phyloP scores from a whole-genome alignment of 1,140 invertebrate genomes.

The Papilio polyxenes region DNA sequence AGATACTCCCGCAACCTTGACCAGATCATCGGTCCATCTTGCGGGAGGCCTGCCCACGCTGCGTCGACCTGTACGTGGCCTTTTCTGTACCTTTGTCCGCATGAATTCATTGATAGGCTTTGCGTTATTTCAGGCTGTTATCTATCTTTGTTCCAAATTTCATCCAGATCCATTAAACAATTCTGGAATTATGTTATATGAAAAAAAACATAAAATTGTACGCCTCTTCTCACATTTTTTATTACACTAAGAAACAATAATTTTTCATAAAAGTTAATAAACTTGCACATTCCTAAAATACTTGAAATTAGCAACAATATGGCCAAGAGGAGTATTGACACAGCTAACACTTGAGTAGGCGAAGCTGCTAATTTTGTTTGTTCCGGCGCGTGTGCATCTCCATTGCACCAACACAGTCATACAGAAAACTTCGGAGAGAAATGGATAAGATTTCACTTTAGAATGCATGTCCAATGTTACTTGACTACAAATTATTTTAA shows the following conservation, averaged over 20 bases:
- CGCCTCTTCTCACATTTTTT: no score
- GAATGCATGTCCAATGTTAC: slow-evolving; percentile 1
- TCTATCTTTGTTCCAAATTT: no score
- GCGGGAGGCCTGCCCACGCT: no score
- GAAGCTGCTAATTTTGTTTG: slow-evolving; percentile 31
- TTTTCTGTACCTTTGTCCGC: no score
- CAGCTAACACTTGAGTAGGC: background rate
- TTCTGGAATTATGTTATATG: no score
- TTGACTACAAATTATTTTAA: background rate
- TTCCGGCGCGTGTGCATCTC: slow-evolving; percentile 10
- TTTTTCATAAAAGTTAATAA: background rate
- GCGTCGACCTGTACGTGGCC: no score
- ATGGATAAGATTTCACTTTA: slow-evolving; percentile 9
- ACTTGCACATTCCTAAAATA: background rate
- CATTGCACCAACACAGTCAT: background rate
- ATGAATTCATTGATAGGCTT: no score
- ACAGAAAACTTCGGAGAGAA: background rate
- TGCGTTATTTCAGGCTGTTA: no score
- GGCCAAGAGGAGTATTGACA: slow-evolving; percentile 12
- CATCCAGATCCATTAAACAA: no score
- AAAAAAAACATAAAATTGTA: no score
- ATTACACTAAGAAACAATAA: background rate
- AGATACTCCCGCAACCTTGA: no score
- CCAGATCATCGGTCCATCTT: no score
- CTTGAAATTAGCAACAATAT: slow-evolving; percentile 13